Evolutionary conservation across 2,113 vertebrate species (phyloP), one percentile per base, ranked within the genome.

Genomic region (Colius striatus): DNA sequence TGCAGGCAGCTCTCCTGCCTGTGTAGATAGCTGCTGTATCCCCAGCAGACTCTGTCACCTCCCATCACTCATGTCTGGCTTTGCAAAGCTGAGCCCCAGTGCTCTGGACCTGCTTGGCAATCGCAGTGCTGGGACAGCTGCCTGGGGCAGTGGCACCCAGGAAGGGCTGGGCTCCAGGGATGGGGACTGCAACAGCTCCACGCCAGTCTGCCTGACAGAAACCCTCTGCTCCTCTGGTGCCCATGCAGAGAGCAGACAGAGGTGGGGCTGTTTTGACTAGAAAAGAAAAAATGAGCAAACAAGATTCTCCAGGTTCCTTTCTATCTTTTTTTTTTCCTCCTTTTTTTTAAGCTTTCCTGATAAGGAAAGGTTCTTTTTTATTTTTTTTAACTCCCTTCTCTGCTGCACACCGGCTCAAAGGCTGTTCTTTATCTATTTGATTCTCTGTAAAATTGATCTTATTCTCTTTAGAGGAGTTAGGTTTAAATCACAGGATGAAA

Each of bases 391-490:
- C 84, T 89, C 80, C 13, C 12, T 3, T 94, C 45, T 73, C 93
- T 71, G 67, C 16, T 70, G 68, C 87, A 36, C 48, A 15, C 60
- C 2, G 4, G 66, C 93, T 96, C 88, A 95, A 96, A 95, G 88
- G 61, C 92, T 96, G 90, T 74, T 97, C 92, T 97, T 94, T 93
- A 96, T 93, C 93, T 93, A 80, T 92, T 95, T 95, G 95, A 97
- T 96, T 95, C 88, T 88, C 90, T 81, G 85, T 85, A 93, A 96
- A 95, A 97, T 96, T 96, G 93, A 94, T 95, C 94, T 95, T 97
- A 97, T 80, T 95, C 95, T 97, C 95, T 96, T 95, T 96, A 92
- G 94, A 96, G 85, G 92, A 96, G 94, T 96, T 96, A 95, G 86
- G 70, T 95, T 97, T 96, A 97, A 96, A 90, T 96, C 93, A 92